phyloP scores from a whole-genome alignment of 2,888 invertebrate genomes.

The Ectemnius lituratus region DNA sequence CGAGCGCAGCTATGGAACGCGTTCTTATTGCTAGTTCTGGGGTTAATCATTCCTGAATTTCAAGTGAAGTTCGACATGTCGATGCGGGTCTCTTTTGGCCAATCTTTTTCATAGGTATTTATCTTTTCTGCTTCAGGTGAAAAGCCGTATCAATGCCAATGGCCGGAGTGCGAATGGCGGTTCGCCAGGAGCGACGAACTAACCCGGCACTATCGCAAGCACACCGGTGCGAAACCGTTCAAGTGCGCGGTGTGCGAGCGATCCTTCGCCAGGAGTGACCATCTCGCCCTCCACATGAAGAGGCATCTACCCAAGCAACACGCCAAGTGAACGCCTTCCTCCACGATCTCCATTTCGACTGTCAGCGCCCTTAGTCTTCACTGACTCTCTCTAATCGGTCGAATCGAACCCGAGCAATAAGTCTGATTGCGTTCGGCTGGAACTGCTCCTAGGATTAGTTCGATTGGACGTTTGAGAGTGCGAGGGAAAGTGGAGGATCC shows the following conservation, averaged over 20 bases:
- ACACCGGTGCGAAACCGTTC: constrained; percentile 98
- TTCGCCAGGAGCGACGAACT: constrained; percentile 97
- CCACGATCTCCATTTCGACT: neutral
- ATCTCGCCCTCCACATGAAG: constrained; percentile 97
- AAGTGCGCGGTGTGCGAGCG: constrained; percentile 97
- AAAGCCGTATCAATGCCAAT: constrained; percentile 98
- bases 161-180: constrained; percentile 99
- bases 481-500: neutral
- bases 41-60: too few species aligned
- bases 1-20: too few species aligned
- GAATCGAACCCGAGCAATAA: too few species aligned
- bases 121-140: constrained; percentile 85
- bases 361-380: too few species aligned
- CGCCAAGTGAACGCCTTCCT: constrained; percentile 81
- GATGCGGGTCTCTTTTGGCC: too few species aligned
- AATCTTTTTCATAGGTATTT: too few species aligned
- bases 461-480: too few species aligned
- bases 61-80: too few species aligned
- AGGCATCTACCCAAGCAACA: constrained; percentile 93
- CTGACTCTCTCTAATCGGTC: too few species aligned
- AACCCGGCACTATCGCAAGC: constrained; percentile 97
- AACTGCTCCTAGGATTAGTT: too few species aligned
- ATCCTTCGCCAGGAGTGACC: constrained; percentile 96
- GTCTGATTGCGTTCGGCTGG: too few species aligned
- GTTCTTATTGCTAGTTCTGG: too few species aligned